A percentile compares a stretch with the other conserved stretches of the same genome.
Evolutionary conservation across 2,113 vertebrate species (phyloP).

Genomic region (Porphyrio hochstetteri): DNA sequence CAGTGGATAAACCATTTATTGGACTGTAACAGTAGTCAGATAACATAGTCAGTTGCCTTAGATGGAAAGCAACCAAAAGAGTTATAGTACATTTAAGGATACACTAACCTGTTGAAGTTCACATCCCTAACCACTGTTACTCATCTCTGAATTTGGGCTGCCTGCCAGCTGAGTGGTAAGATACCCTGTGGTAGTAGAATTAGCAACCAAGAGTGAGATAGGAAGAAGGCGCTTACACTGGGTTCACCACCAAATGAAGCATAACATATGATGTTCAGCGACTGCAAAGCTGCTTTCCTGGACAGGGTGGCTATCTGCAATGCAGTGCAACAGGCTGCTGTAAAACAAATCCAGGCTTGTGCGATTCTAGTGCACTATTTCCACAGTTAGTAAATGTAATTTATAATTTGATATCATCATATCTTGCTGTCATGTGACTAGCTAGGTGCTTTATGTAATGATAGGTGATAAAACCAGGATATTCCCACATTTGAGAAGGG

Average conservation of each 20-base stretch:
- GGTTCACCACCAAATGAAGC: neutral
- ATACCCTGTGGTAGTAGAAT: neutral
- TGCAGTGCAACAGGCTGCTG: neutral
- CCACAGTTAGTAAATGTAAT: neutral
- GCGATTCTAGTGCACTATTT: neutral
- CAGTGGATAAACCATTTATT: neutral
- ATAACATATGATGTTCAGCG: rapidly evolving
- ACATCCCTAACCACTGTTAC: neutral
- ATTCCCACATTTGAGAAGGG: neutral
- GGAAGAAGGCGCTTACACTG: neutral
- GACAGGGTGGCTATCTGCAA: neutral
- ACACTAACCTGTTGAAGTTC: neutral
- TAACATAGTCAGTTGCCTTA: neutral
- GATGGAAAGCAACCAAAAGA: neutral
- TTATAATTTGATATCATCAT: neutral
- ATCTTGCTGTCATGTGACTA: neutral
- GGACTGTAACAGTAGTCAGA: neutral
- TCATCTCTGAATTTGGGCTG: neutral
- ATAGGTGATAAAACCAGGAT: neutral
- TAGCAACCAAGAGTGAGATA: neutral
- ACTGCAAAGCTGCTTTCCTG: neutral
- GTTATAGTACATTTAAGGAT: neutral
- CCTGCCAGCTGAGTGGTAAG: neutral
- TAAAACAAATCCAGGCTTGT: neutral
- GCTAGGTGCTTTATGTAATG: neutral